These are phyloP conservation scores for Notamacropus eugenii DNA, from an alignment of 2,797 vertebrate genomes.

Conservation along the genomic window DNA sequence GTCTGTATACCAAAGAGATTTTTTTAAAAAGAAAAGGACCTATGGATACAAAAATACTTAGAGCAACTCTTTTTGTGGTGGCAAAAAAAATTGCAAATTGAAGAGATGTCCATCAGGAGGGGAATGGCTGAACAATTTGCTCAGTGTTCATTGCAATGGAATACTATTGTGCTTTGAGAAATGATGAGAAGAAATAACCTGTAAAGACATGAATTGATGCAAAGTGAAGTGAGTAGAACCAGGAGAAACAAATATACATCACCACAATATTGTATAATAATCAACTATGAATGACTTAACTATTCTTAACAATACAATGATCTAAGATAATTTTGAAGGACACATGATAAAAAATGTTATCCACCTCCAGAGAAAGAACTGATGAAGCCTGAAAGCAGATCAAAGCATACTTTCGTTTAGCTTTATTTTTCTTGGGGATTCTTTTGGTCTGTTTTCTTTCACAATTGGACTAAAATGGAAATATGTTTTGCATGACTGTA, in stretches of 20 bases:
- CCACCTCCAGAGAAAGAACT: not conserved
- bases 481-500: not conserved
- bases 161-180: too few species aligned
- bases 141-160: too few species aligned
- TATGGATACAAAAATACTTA: too few species aligned
- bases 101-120: too few species aligned
- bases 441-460: not conserved
- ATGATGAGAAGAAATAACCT: too few species aligned
- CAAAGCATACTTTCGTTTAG: not conserved
- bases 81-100: too few species aligned
- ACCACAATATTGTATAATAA: not conserved
- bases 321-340: not conserved
- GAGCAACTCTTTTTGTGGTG: too few species aligned
- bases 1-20: too few species aligned
- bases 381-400: not conserved
- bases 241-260: not conserved
- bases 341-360: not conserved
- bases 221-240: not conserved
- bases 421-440: not conserved
- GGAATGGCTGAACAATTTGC: too few species aligned
- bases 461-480: not conserved
- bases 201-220: not conserved
- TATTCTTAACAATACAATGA: not conserved
- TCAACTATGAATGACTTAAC: not conserved
- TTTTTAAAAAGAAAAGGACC: too few species aligned